Percentiles rank a stretch among this genome's conserved stretches.
Conservation (phyloP, 2,888 invertebrate genomes). For the Bugulina stolonifera region DNA sequence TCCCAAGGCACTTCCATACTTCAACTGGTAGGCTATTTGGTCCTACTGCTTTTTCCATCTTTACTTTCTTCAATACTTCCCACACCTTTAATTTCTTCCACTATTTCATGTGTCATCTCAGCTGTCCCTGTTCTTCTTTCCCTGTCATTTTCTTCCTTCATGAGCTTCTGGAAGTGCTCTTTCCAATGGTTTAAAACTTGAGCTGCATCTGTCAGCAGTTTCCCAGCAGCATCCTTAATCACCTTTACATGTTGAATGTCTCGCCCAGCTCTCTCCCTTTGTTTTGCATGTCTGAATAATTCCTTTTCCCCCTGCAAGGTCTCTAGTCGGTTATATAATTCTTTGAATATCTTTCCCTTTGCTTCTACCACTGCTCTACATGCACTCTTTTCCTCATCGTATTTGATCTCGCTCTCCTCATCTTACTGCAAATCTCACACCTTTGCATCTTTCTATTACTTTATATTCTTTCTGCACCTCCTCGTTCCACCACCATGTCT, state of each 20-base stretch:
- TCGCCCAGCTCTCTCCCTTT: too few relatives aligned
- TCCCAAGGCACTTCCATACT: neutral
- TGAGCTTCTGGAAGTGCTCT: neutral
- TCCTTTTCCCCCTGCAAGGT: neutral
- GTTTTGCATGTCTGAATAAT: neutral
- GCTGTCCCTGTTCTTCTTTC: neutral
- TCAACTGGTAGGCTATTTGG: neutral
- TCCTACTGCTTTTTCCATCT: neutral
- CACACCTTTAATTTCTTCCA: neutral
- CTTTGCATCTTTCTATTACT: too few relatives aligned
- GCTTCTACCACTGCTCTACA: neutral
- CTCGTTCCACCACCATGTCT: too few relatives aligned
- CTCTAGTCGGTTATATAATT: neutral
- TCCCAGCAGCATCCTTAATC: neutral
- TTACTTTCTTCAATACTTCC: neutral
- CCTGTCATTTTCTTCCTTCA: neutral
- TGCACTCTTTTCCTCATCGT: neutral
- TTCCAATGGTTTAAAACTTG: neutral
- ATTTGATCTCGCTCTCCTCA: neutral
- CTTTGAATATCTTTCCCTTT: neutral
- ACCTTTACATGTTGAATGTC: neutral
- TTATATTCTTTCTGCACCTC: too few relatives aligned
- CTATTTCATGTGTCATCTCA: neutral
- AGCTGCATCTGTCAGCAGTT: neutral
- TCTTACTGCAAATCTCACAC: neutral